These are phyloP conservation scores for Chamaea fasciata DNA, from an alignment of 2,113 vertebrate genomes.

Conservation along the genomic window DNA sequence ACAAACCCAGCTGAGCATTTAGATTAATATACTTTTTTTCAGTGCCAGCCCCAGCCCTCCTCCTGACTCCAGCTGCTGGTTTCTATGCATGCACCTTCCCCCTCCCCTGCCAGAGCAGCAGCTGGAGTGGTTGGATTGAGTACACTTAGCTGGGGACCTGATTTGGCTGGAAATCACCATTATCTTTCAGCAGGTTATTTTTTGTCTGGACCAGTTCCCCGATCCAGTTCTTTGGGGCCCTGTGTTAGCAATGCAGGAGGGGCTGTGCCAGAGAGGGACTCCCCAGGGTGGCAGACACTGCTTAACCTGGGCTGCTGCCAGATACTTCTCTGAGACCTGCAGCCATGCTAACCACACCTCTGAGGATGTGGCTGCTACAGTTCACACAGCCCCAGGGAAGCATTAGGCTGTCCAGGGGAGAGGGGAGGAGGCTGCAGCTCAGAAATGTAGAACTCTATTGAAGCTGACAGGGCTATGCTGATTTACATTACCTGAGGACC, in stretches of 20 bases:
- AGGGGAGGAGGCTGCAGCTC: background rate
- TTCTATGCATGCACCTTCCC: background rate
- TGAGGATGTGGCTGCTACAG: background rate
- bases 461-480: background rate
- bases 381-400: background rate
- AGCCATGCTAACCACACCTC: background rate
- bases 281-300: background rate
- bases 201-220: background rate
- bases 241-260: background rate
- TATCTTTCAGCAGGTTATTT: background rate
- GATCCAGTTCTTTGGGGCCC: rapidly evolving
- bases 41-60: background rate
- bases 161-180: background rate
- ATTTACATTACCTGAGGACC: conserved; percentile 28
- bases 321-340: background rate
- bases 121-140: background rate
- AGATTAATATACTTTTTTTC: background rate
- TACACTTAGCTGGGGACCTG: background rate
- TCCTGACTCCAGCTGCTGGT: conserved; percentile 12
- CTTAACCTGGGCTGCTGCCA: background rate
- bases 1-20: background rate
- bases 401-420: background rate
- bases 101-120: background rate
- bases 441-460: background rate
- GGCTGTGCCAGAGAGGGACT: background rate